Evolutionary conservation across 2,888 invertebrate species (phyloP).

Genomic region (Drosophila yooni): DNA sequence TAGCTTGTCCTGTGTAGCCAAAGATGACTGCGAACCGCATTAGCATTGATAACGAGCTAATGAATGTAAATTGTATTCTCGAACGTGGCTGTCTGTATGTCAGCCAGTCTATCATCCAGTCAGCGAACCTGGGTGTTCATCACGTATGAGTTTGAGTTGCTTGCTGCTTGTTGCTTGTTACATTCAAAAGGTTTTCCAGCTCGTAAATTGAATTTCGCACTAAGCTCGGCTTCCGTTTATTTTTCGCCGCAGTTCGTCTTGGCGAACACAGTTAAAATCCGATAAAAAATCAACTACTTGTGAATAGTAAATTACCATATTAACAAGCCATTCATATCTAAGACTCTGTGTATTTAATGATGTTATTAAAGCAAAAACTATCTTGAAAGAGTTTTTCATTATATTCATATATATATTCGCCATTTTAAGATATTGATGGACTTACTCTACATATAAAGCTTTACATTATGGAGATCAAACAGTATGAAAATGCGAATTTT

Average conservation of each 20-base stretch:
- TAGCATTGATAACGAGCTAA: conserved; percentile 83
- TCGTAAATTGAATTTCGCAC: conserved; percentile 74
- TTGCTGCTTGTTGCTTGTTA: conserved; percentile 28
- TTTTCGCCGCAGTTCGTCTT: conserved; percentile 35
- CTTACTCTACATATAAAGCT: neutral
- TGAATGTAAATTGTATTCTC: conserved; percentile 83
- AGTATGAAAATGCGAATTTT: neutral
- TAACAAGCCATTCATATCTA: neutral
- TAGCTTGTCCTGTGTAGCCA: conserved; percentile 39
- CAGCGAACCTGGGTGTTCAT: conserved; percentile 33
- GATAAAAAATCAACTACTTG: conserved; percentile 23
- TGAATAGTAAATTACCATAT: neutral
- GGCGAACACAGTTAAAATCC: conserved; percentile 50
- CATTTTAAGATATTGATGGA: neutral
- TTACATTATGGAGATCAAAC: neutral
- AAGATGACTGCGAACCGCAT: conserved; percentile 61
- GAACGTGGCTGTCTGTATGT: conserved; percentile 24
- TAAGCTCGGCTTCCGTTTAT: conserved; percentile 74
- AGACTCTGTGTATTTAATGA: neutral
- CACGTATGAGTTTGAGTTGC: conserved; percentile 44
- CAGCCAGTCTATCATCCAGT: conserved; percentile 29
- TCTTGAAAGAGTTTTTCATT: neutral
- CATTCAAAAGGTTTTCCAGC: conserved; percentile 36
- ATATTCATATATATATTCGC: neutral
- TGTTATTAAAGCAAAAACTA: neutral